Evolutionary conservation across 2,113 vertebrate genomes (phyloP).

Genomic region (Sakesphorus luctuosus): DNA sequence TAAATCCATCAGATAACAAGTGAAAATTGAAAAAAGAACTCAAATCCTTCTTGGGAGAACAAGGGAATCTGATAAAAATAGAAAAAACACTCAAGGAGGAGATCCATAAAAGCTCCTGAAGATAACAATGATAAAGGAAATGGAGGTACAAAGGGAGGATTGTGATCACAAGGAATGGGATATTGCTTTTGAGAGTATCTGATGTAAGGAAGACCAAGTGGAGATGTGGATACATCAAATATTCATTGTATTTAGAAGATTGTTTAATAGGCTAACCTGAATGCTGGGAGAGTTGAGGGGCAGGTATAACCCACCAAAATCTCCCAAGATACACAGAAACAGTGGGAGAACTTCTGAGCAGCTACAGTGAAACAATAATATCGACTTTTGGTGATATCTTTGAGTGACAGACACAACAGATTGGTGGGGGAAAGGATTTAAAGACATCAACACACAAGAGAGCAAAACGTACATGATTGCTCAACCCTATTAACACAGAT

Average conservation of each 20-base stretch:
- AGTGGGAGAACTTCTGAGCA: background rate
- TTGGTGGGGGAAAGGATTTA: accelerated
- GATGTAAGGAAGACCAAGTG: background rate
- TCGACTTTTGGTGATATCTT: background rate
- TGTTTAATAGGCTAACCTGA: background rate
- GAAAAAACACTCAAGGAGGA: background rate
- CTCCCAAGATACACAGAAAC: accelerated
- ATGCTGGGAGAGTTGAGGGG: background rate
- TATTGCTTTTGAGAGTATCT: constrained; percentile 26
- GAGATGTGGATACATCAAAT: background rate
- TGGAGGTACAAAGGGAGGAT: background rate
- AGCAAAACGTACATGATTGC: accelerated
- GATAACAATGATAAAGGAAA: background rate
- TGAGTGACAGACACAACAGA: background rate
- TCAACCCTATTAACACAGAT: accelerated
- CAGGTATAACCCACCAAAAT: accelerated
- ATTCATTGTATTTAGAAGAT: background rate
- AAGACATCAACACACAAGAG: accelerated
- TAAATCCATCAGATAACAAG: background rate
- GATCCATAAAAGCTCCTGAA: background rate
- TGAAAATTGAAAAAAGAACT: background rate
- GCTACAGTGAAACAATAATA: accelerated
- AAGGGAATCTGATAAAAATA: background rate
- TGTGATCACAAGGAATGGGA: background rate
- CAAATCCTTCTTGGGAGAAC: background rate